Conservation (phyloP, 92 coral and sea anemone genomes). For the Palythoa grandiflora region DNA sequence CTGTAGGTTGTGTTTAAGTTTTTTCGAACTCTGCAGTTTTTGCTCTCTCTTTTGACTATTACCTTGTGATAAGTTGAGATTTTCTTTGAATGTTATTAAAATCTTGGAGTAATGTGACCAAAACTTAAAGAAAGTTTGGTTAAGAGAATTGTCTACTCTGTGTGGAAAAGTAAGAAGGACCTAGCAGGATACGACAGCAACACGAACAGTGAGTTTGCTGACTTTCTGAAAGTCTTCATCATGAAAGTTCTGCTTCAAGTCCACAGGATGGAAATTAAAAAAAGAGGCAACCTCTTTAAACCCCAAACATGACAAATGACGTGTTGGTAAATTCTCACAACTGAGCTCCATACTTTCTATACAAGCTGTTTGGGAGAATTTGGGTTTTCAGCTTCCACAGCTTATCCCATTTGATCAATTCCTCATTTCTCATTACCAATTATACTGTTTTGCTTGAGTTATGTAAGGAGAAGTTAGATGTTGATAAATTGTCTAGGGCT, state of each 20-base stretch:
- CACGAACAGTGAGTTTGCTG: constrained; percentile 26
- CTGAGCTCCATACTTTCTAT: no score
- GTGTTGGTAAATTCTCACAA: no score
- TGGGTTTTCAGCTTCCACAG: no score
- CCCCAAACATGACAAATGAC: no score
- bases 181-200: constrained; percentile 30
- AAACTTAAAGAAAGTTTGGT: constrained; percentile 47
- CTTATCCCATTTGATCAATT: no score
- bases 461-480: no score
- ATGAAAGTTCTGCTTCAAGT: neutral
- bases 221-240: constrained; percentile 9
- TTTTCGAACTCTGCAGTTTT: constrained; percentile 18
- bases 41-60: constrained; percentile 9
- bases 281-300: no score
- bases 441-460: no score
- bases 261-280: neutral
- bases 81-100: no score
- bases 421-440: no score
- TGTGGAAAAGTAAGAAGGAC: constrained; percentile 40
- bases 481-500: no score
- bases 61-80: neutral
- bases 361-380: no score
- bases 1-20: neutral
- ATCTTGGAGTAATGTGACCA: constrained; percentile 12
- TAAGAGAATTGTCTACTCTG: constrained; percentile 32